phyloP scores from a whole-genome alignment of 2,797 vertebrate genomes.

The Silurus lanzhouensis region DNA sequence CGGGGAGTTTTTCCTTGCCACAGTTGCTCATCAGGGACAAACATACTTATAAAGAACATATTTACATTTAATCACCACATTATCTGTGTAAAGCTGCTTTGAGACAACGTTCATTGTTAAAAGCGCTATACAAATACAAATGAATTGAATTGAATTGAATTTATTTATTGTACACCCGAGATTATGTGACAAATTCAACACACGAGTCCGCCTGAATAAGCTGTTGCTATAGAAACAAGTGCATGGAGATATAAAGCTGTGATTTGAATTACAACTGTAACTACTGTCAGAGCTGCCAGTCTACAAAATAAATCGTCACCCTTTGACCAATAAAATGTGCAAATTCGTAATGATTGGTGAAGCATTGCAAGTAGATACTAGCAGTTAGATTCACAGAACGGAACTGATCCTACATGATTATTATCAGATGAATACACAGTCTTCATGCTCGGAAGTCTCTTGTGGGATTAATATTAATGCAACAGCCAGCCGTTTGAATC shows the following conservation, averaged over 20 bases:
- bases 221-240: conserved; percentile 4
- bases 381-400: not conserved
- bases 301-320: not conserved
- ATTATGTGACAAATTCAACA: not conserved
- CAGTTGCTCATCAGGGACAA: too few relatives aligned
- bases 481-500: conserved; percentile 50
- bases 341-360: not conserved
- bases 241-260: too few relatives aligned
- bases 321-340: not conserved
- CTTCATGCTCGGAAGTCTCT: conserved; percentile 3
- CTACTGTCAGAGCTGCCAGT: not conserved
- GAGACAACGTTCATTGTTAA: too few relatives aligned
- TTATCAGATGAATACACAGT: not conserved
- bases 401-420: conserved; percentile 13
- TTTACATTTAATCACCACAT: too few relatives aligned
- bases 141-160: too few relatives aligned
- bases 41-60: too few relatives aligned
- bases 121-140: too few relatives aligned
- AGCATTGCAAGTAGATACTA: not conserved
- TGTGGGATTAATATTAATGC: conserved; percentile 25
- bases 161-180: not conserved
- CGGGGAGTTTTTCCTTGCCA: too few relatives aligned
- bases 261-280: not conserved
- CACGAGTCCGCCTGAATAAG: not conserved
- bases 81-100: too few relatives aligned